Conservation (phyloP, 2,113 vertebrate species). For the Pyrgilauda ruficollis region DNA sequence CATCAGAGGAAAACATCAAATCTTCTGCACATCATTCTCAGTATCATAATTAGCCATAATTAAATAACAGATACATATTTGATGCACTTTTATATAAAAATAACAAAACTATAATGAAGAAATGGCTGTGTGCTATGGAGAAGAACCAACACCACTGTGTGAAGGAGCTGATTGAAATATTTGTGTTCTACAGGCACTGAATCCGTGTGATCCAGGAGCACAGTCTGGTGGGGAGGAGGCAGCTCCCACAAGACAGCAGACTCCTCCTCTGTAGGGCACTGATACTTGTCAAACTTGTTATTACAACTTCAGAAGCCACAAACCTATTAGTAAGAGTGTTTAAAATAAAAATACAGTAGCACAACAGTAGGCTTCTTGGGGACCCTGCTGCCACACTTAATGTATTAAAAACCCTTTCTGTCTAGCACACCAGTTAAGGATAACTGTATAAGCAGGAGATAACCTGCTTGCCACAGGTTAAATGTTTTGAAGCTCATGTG, state of each 20-base stretch:
- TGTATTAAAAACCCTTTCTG: conserved; percentile 31
- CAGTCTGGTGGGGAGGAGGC: not conserved
- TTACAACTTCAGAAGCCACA: not conserved
- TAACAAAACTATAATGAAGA: not conserved
- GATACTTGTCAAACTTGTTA: not conserved
- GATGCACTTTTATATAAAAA: not conserved
- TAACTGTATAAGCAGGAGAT: conserved; percentile 20
- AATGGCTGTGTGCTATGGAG: not conserved
- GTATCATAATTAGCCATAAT: conserved; percentile 8
- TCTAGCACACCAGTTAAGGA: conserved; percentile 7
- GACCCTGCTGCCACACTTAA: not conserved
- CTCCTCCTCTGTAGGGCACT: not conserved
- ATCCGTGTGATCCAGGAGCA: not conserved
- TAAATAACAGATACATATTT: conserved; percentile 3
- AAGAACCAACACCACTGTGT: not conserved
- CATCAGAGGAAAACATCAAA: not conserved
- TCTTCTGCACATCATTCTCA: not conserved
- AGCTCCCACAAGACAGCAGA: not conserved
- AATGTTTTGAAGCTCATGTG: not conserved
- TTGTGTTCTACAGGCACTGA: not conserved
- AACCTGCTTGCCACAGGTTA: conserved; percentile 32
- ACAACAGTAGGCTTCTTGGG: not conserved
- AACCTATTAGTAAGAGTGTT: not conserved
- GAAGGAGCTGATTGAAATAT: conserved; percentile 22
- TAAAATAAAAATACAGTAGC: conserved; percentile 12